phyloP scores from a whole-genome alignment of 2,113 vertebrate species.

The Microcebus jonahi region DNA sequence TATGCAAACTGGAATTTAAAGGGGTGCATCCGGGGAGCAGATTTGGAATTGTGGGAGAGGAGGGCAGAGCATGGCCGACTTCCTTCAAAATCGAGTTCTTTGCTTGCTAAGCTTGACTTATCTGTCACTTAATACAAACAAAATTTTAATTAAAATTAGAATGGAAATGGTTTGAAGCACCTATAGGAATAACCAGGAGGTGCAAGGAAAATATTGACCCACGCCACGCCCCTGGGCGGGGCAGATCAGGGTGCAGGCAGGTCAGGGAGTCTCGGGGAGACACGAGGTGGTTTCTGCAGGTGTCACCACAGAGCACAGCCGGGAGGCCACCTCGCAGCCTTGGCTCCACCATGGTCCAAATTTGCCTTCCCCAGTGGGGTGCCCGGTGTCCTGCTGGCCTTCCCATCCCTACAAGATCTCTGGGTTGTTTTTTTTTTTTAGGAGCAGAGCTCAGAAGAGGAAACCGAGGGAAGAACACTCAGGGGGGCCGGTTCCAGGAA shows the following conservation, averaged over 20 bases:
- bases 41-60: too few species aligned
- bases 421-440: background rate
- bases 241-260: background rate
- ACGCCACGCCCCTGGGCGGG: background rate
- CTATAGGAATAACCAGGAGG: background rate
- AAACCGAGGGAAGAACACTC: background rate
- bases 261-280: background rate
- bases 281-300: accelerated
- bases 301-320: accelerated
- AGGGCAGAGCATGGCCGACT: accelerated
- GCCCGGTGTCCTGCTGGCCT: background rate
- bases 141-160: background rate
- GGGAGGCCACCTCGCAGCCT: background rate
- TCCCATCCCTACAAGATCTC: background rate
- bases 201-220: background rate
- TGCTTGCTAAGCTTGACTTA: background rate
- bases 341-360: background rate
- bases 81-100: background rate
- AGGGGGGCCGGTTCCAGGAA: background rate
- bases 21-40: accelerated
- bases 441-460: background rate
- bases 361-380: background rate
- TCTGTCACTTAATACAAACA: background rate
- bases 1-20: background rate
- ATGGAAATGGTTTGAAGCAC: background rate